A percentile compares a stretch with the other conserved stretches of the same genome.
These are phyloP conservation scores for Aphelenchoides fujianensis DNA, from an alignment of 1,140 invertebrate species.

Conservation along the genomic window DNA sequence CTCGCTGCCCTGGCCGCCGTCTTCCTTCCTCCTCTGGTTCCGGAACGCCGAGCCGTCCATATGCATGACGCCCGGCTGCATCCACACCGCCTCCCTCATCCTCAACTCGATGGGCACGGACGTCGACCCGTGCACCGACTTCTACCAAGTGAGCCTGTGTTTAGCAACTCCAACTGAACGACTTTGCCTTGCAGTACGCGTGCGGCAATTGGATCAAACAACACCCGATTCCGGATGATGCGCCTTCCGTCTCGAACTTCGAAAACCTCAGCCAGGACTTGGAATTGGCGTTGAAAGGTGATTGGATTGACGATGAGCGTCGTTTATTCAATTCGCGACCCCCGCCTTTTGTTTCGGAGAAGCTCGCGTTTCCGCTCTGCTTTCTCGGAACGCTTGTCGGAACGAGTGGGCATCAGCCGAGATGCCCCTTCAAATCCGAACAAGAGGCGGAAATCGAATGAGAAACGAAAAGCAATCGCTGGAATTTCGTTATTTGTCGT, in stretches of 20 bases:
- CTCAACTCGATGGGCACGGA: slow-evolving; percentile 64
- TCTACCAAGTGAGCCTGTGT: slow-evolving; percentile 64
- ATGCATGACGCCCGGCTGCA: slow-evolving; percentile 55
- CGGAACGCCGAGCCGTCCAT: slow-evolving; percentile 28
- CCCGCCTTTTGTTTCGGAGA: background rate
- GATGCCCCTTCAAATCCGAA: too few species aligned
- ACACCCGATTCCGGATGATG: slow-evolving; percentile 63
- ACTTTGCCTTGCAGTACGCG: slow-evolving; percentile 46
- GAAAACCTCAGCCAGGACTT: slow-evolving; percentile 61
- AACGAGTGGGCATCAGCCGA: too few species aligned
- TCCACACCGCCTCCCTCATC: slow-evolving; percentile 58
- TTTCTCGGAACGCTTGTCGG: too few species aligned
- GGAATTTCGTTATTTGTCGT: too few species aligned
- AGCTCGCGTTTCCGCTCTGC: background rate
- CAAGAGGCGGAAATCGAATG: too few species aligned
- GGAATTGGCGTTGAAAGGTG: slow-evolving; percentile 61
- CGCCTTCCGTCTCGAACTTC: slow-evolving; percentile 61
- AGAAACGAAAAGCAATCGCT: background rate
- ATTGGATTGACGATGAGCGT: too few species aligned
- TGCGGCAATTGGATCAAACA: slow-evolving; percentile 66
- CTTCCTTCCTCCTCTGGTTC: slow-evolving; percentile 3
- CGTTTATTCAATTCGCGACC: background rate
- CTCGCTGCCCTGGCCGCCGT: background rate
- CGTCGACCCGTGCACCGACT: slow-evolving; percentile 67
- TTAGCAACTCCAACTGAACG: background rate